Percentiles rank a stretch among this genome's conserved stretches.
Evolutionary conservation across 2,888 invertebrate species (phyloP).

Genomic region (Linnaemya vulpina): DNA sequence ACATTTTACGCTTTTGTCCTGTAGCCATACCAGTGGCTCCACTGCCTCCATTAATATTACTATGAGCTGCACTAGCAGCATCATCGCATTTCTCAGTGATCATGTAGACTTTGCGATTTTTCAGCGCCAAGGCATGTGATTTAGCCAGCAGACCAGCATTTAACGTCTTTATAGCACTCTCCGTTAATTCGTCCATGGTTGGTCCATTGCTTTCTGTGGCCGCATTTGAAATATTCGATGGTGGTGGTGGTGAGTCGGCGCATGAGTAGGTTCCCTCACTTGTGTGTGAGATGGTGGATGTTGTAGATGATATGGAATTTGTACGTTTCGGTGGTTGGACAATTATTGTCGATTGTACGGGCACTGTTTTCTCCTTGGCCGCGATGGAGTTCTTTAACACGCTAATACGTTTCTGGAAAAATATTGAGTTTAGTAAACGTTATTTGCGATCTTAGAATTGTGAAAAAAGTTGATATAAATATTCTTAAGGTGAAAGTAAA

Average conservation of each 20-base stretch:
- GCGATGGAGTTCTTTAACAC: slow-evolving; percentile 62
- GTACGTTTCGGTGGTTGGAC: slow-evolving; percentile 74
- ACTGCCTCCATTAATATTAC: slow-evolving; percentile 54
- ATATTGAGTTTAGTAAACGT: slow-evolving; percentile 9
- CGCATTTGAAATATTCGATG: slow-evolving; percentile 54
- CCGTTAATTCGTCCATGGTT: slow-evolving; percentile 63
- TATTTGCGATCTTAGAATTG: no score
- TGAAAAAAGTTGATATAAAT: neutral
- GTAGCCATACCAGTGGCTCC: slow-evolving; percentile 60
- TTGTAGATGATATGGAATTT: slow-evolving; percentile 74
- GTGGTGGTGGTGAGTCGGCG: slow-evolving; percentile 74
- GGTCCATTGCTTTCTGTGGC: slow-evolving; percentile 48
- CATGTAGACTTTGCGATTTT: slow-evolving; percentile 79
- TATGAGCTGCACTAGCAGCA: slow-evolving; percentile 21
- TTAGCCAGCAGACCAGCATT: slow-evolving; percentile 70
- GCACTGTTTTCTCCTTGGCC: slow-evolving; percentile 57
- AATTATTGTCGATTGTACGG: slow-evolving; percentile 71
- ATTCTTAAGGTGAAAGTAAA: neutral
- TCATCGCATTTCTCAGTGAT: slow-evolving; percentile 79
- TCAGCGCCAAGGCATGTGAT: slow-evolving; percentile 64
- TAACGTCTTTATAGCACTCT: slow-evolving; percentile 66
- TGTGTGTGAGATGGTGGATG: slow-evolving; percentile 73
- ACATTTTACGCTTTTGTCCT: slow-evolving; percentile 78
- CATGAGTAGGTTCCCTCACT: slow-evolving; percentile 71
- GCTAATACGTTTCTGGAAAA: slow-evolving; percentile 71